Base-by-base conservation (phyloP, 23 tunicate genomes). In the Halocynthia roretzi region DNA sequence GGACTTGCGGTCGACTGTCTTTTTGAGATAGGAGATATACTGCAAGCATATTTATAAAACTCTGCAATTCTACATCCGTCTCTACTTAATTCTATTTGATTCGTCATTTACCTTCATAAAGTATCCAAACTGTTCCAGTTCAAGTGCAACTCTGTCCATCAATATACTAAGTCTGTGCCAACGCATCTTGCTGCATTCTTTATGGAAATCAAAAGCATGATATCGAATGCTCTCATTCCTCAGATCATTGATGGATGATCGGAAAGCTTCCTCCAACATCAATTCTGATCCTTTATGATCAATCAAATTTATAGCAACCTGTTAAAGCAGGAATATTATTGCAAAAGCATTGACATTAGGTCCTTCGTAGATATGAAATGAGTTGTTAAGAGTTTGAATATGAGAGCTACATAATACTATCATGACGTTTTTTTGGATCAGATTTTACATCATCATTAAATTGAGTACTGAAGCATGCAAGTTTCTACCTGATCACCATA, bases 171-270 rank as follows among this genome's bases (percentile, higher is more conserved):
- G 83, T 57, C 94, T 79, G 51, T 96, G 82, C 99, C 99, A 96
- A 7, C 76, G 70, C 76, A 75, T 90, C 70, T 63, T 71, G 31
- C 97, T 89, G 58, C 99, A 96, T 60, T 96, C 90, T 40, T 90
- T 77, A 71, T 96, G 99, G 66, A 96, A 96, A 65, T 96, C 99
- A 62, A 96, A 96, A 5, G 91, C 96, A 52, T 81, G 93, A 60
- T 96, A 96, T 14, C 52, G 48, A 50, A 91, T 56, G 18, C 81
- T 70, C 67, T 87, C 78, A 19, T 76, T 75, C 17, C 85, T 76
- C 5, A 90, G 64, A 51, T 78, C 72, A 21, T 86, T 82, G 10
- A 92, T 77, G 31, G 86, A 77, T 5, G 79, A 78, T 65, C 73
- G 68, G 62, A 92, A 92, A 6, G 87, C 98, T 61, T 80, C 70